Base-by-base conservation (phyloP, 1,140 invertebrate species). In the Diprion similis region DNA sequence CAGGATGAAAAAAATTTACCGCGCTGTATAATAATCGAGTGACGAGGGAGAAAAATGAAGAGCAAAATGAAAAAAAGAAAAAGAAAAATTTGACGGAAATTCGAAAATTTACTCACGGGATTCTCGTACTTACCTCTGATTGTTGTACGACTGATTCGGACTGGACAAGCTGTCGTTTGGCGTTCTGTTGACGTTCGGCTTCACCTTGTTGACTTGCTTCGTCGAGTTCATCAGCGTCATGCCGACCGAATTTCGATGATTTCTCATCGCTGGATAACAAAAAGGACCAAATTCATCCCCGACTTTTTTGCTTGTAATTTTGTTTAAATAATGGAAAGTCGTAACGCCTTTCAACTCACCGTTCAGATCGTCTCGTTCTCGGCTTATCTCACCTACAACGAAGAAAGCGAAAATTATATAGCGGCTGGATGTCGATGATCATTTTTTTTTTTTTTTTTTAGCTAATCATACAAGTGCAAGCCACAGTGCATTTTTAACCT, bases 201-300 rank as follows among this genome's bases (percentile, higher is more conserved):
- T 95, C 79, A 95, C 94, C 87, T 95, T 95, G 88, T 95, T 95
- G 80, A 95, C 94, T 87, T 95, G 94, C 84, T 95, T 93, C 73
- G 87, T 89, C 59, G 89, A 89, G 78, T 89, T 89, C 78, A 89
- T 89, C 80, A 94, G 90, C 24, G 91, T 87, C 77, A 90, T 92
- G 64, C 91, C 91, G 76, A 92, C 92, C 78, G 91, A 93, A 81
- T 90, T 94, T 73, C 93, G 90, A 81, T 93, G 92, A 85, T 95
- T 95, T 76, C 94, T 84, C 84, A 88, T 85, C 24, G 81, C 86
- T 87, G 79, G 8, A 84, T n/a, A 85, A 68, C 80, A 75, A 74
- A 72, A 66, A 70, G 47, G 45, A 67, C 45, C 9, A 66, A 67
- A 18, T 66, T 72, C 10, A n/a, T 72, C 17, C 8, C 45, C 18